These are phyloP conservation scores for Eolophus roseicapilla DNA, from an alignment of 2,113 vertebrate species.

Conservation along the genomic window DNA sequence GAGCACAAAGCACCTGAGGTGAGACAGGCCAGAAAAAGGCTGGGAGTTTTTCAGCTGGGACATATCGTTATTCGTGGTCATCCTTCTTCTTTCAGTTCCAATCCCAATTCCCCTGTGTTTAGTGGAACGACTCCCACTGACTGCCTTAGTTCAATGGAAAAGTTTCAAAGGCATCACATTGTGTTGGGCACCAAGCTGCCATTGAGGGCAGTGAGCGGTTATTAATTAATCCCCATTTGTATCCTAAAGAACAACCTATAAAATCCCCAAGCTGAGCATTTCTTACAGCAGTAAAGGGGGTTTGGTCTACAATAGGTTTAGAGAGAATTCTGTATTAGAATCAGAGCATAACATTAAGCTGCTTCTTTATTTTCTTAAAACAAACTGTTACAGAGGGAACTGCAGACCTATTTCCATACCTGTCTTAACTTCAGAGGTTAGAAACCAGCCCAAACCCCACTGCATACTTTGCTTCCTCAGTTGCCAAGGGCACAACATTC, in stretches of 20 bases:
- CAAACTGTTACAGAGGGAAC: not conserved
- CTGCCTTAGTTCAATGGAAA: not conserved
- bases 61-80: not conserved
- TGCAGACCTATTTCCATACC: not conserved
- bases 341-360: not conserved
- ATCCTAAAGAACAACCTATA: not conserved
- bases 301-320: not conserved
- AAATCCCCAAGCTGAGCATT: not conserved
- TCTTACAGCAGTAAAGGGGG: not conserved
- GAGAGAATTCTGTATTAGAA: not conserved
- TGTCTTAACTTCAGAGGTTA: not conserved
- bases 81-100: not conserved
- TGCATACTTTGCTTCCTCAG: not conserved
- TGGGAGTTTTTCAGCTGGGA: not conserved
- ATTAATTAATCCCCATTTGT: not conserved
- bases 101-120: not conserved
- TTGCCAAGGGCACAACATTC: not conserved
- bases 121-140: not conserved
- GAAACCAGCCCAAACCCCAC: not conserved
- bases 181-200: rapidly evolving
- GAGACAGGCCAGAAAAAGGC: not conserved
- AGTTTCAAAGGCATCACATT: not conserved
- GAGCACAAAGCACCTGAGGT: not conserved
- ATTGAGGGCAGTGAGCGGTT: not conserved
- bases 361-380: not conserved